phyloP scores from a whole-genome alignment of 2,888 invertebrate genomes.

The Synergus itoensis region DNA sequence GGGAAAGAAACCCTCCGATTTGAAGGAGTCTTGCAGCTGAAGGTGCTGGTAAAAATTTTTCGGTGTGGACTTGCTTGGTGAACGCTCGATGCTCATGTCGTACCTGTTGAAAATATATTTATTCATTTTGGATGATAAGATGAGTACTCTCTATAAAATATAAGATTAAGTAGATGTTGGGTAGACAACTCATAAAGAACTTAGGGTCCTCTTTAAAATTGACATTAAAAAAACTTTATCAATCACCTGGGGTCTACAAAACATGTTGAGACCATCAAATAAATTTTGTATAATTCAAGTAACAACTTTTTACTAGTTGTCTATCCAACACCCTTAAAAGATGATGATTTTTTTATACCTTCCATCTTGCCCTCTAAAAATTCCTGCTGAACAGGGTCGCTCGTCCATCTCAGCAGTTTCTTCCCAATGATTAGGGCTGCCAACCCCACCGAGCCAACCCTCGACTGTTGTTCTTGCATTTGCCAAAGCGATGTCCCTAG shows the following conservation, averaged over 20 bases:
- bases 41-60: constrained; percentile 52
- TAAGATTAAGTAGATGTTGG: background rate
- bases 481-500: constrained; percentile 79
- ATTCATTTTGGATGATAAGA: background rate
- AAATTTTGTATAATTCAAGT: too few species aligned
- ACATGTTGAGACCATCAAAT: too few species aligned
- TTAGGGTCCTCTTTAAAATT: background rate
- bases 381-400: constrained; percentile 60
- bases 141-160: background rate
- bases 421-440: constrained; percentile 78
- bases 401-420: constrained; percentile 66
- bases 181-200: background rate
- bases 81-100: constrained; percentile 68
- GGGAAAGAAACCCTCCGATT: constrained; percentile 71
- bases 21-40: constrained; percentile 64
- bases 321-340: background rate
- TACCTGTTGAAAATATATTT: constrained; percentile 59
- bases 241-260: too few species aligned
- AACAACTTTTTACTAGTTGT: too few species aligned
- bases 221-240: too few species aligned
- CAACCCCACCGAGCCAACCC: constrained; percentile 80
- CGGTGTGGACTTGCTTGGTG: constrained; percentile 49
- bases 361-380: constrained; percentile 68
- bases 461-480: constrained; percentile 80
- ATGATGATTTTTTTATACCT: constrained; percentile 59